Conservation (phyloP, 53 echinoderm and acorn worm species). For the Holothuria leucospilota region DNA sequence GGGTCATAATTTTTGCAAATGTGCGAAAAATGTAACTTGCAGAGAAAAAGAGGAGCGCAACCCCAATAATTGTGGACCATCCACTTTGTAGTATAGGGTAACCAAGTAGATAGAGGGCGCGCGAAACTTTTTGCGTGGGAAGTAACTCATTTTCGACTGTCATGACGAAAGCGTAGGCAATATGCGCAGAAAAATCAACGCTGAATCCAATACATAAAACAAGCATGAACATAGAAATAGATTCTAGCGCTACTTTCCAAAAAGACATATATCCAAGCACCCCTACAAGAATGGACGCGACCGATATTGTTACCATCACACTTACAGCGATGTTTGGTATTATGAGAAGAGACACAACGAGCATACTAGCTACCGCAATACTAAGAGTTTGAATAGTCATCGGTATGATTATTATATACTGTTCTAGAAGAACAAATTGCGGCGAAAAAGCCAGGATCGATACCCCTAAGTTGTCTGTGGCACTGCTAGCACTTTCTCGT, state of each 20-base stretch:
- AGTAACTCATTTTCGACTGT: background rate
- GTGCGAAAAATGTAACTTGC: slow-evolving; percentile 69
- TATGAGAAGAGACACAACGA: slow-evolving; percentile 73
- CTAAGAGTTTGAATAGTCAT: slow-evolving; percentile 75
- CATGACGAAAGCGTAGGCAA: slow-evolving; percentile 54
- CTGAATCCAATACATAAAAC: slow-evolving; percentile 81
- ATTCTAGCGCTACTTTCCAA: slow-evolving; percentile 70
- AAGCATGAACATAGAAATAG: slow-evolving; percentile 75
- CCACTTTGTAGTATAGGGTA: slow-evolving; percentile 72
- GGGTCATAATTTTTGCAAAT: slow-evolving; percentile 80
- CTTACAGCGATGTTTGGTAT: slow-evolving; percentile 84
- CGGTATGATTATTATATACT: slow-evolving; percentile 72
- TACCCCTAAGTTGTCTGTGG: slow-evolving; percentile 30
- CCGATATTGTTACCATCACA: slow-evolving; percentile 71
- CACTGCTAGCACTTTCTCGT: slow-evolving; percentile 30
- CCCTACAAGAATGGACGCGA: slow-evolving; percentile 70
- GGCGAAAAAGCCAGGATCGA: slow-evolving; percentile 61
- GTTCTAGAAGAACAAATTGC: slow-evolving; percentile 67
- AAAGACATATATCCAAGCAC: slow-evolving; percentile 75
- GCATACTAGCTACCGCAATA: slow-evolving; percentile 83
- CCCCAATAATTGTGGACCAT: slow-evolving; percentile 69
- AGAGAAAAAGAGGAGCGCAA: slow-evolving; percentile 46
- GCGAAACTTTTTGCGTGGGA: slow-evolving; percentile 13
- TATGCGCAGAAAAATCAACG: slow-evolving; percentile 82
- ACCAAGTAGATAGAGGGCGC: slow-evolving; percentile 52